A percentile compares a stretch with the other conserved stretches of the same genome.
phyloP scores from a whole-genome alignment of 2,113 vertebrate genomes.

The Percopsis transmontana region DNA sequence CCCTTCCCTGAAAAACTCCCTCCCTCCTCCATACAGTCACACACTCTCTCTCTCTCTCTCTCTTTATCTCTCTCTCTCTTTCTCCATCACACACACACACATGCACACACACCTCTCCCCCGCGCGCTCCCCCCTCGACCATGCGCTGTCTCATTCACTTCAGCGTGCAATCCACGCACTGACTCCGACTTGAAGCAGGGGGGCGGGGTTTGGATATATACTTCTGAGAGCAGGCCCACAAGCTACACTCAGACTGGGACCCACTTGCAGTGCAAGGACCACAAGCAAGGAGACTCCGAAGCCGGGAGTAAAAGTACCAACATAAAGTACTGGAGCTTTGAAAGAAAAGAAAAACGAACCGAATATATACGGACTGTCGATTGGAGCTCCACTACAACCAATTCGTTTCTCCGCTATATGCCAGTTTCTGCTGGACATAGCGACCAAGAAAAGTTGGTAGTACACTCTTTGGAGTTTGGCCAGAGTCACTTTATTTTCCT shows the following conservation, averaged over 20 bases:
- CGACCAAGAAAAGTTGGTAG: slow-evolving; percentile 78
- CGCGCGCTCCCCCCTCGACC: slow-evolving; percentile 48
- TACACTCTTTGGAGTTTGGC: slow-evolving; percentile 87
- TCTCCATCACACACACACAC: slow-evolving; percentile 31
- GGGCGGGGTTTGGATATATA: slow-evolving; percentile 78
- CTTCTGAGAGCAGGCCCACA: slow-evolving; percentile 64
- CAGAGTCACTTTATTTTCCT: slow-evolving; percentile 75
- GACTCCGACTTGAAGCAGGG: slow-evolving; percentile 62
- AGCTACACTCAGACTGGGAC: slow-evolving; percentile 76
- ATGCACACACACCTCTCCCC: slow-evolving; percentile 51
- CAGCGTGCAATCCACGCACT: slow-evolving; percentile 75
- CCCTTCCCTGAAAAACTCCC: slow-evolving; percentile 32
- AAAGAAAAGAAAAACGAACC: slow-evolving; percentile 48
- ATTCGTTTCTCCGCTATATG: slow-evolving; percentile 62
- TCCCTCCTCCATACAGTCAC: slow-evolving; percentile 22
- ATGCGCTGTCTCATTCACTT: slow-evolving; percentile 78
- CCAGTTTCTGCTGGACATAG: slow-evolving; percentile 70
- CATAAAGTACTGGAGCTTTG: slow-evolving; percentile 68
- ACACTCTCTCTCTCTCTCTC: slow-evolving; percentile 11
- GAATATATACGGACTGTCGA: slow-evolving; percentile 55
- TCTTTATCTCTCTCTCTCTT: slow-evolving; percentile 35
- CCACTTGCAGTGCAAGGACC: slow-evolving; percentile 79
- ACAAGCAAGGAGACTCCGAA: slow-evolving; percentile 85
- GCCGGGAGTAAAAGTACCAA: slow-evolving; percentile 86
- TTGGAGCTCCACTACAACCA: slow-evolving; percentile 67